Base-by-base conservation (phyloP, 2,888 invertebrate genomes). In the Muschampia plurimacula region DNA sequence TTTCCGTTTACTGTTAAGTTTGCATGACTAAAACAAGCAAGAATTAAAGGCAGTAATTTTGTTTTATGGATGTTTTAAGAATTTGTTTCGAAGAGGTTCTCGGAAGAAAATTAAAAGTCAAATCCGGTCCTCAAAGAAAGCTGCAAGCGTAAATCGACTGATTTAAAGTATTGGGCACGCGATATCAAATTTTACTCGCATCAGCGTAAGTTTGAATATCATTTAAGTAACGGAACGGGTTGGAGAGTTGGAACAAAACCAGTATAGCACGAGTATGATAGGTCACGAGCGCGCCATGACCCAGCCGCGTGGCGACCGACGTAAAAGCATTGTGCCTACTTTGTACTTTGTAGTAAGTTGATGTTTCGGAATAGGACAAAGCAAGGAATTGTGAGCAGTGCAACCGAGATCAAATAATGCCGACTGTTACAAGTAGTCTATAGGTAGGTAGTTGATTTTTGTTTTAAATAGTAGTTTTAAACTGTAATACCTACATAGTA, bases 251-350 rank as follows among this genome's bases (percentile, higher is more conserved):
- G 82, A 78, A 80, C 80, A 83, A 86, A 92, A 92, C 92, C 91
- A 91, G 91, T 92, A 92, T 88, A 79, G 85, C 88, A 90, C 91
- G 87, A 87, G 86, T 85, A 86, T 85, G 83, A 86, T 91, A 89
- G 92, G 92, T 92, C 92, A 91, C 84, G 86, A 81, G 85, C 81
- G 82, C 81, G 82, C 82, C 88, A 84, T 89, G 90, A 90, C 89
- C 72, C 67, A 67, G 72, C 72, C 63, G 67, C 52, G 72, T 67
- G 63, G 71, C 36, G 70, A 49, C 46, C 41, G 63, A 46, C 72
- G 66, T 69, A 62, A 68, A 68, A 46, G 15, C 62, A 9, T 49
- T 6, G 57, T 65, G 65, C 44, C 32, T 59, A 59, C 7, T 13
- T 36, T 55, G 15, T 55, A n/a, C 22, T 22, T 22, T 39, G 69